Evolutionary conservation across 1,140 invertebrate genomes (phyloP).

Genomic region (Formica selysi): DNA sequence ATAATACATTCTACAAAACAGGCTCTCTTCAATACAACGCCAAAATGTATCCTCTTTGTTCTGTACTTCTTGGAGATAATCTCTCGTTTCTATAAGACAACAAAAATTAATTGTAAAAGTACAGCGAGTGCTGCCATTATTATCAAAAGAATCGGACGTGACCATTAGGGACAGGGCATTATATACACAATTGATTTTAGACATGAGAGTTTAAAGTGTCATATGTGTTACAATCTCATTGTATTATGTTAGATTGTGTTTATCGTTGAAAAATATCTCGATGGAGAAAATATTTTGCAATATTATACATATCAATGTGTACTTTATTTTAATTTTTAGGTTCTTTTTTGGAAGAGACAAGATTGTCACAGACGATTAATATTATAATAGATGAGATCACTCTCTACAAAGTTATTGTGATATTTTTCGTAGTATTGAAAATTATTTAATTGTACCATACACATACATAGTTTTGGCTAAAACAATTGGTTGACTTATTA

Average conservation of each 20-base stretch:
- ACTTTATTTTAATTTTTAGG: not conserved
- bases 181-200: not conserved
- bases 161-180: not conserved
- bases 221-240: not conserved
- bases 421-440: not conserved
- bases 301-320: not conserved
- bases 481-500: constrained; percentile 32
- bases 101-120: constrained; percentile 13
- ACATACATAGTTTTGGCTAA: not conserved
- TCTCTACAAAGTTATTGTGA: not conserved
- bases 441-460: not conserved
- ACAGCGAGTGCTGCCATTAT: not conserved
- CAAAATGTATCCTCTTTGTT: not conserved
- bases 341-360: not conserved
- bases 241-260: not conserved
- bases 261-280: not conserved
- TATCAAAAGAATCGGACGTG: not conserved
- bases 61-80: not conserved
- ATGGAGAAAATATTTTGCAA: not conserved
- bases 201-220: constrained; percentile 12
- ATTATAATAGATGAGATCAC: constrained; percentile 5
- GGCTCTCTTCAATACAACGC: not conserved
- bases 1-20: not conserved
- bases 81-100: not conserved
- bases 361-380: not conserved